Evolutionary conservation across 1,140 invertebrate genomes (phyloP).

Genomic region (Coenobita brevimanus): DNA sequence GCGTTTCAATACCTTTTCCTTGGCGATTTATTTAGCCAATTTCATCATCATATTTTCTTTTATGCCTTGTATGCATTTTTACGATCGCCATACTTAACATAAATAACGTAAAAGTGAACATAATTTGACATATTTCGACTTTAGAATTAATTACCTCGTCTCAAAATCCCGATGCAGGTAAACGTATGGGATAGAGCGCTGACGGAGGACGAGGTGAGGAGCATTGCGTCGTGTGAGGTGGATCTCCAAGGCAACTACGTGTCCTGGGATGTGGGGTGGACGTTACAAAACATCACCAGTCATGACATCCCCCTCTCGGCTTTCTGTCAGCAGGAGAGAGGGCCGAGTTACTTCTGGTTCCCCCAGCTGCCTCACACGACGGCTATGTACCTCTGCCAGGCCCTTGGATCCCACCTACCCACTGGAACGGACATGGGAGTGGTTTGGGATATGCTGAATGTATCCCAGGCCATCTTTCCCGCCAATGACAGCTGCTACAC

Average conservation of each 20-base stretch:
- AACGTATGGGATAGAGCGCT: slow-evolving; percentile 50
- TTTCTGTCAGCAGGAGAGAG: slow-evolving; percentile 12
- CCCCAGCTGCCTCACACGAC: neutral
- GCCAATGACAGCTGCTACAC: neutral
- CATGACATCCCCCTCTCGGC: neutral
- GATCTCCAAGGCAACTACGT: slow-evolving; percentile 39
- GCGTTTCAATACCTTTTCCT: too few relatives aligned
- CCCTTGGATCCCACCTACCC: slow-evolving; percentile 18
- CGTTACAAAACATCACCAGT: slow-evolving; percentile 21
- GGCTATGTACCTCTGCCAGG: slow-evolving; percentile 30
- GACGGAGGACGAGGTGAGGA: neutral
- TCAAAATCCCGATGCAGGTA: neutral
- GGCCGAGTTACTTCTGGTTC: slow-evolving; percentile 24
- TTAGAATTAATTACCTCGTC: neutral
- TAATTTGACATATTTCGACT: neutral
- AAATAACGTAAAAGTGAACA: too few relatives aligned
- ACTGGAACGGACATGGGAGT: neutral
- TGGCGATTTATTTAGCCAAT: too few relatives aligned
- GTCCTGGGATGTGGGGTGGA: slow-evolving; percentile 34
- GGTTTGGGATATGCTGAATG: neutral
- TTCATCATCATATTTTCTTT: too few relatives aligned
- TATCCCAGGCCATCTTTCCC: neutral
- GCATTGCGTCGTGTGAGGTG: slow-evolving; percentile 3
- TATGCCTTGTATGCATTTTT: too few relatives aligned
- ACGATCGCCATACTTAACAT: too few relatives aligned